phyloP scores from a whole-genome alignment of 2,113 vertebrate genomes.

The Eleginops maclovinus region DNA sequence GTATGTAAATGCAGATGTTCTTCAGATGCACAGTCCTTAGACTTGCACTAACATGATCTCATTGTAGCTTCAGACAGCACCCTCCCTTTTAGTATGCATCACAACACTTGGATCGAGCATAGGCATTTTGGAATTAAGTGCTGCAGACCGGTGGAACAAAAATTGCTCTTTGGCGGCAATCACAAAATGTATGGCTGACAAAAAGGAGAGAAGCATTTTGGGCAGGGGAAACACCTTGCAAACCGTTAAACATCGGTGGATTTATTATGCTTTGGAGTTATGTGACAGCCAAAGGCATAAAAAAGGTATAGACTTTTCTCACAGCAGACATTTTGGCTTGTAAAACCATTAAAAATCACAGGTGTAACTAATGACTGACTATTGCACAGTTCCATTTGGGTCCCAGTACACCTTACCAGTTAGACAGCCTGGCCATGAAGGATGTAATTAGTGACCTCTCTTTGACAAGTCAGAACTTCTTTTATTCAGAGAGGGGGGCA shows the following conservation, averaged over 20 bases:
- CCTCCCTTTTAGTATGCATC: slow-evolving; percentile 1
- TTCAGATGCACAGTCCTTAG: too few species aligned
- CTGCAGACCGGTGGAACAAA: slow-evolving; percentile 41
- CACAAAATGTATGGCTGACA: slow-evolving; percentile 30
- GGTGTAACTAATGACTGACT: slow-evolving; percentile 27
- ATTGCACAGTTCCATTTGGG: slow-evolving; percentile 6
- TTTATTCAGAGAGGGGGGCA: not conserved
- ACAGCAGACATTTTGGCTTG: slow-evolving; percentile 25
- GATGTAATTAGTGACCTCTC: not conserved
- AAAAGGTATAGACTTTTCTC: slow-evolving; percentile 9
- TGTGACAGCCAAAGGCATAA: slow-evolving; percentile 26
- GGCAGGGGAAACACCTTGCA: not conserved
- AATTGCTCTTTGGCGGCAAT: slow-evolving; percentile 25
- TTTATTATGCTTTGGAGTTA: slow-evolving; percentile 35
- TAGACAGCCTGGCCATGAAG: not conserved
- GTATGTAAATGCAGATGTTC: not conserved
- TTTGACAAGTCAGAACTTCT: not conserved
- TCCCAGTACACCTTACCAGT: not conserved
- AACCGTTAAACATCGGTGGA: slow-evolving; percentile 18
- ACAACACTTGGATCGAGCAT: slow-evolving; percentile 4
- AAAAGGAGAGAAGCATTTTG: not conserved
- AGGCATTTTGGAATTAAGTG: slow-evolving; percentile 13
- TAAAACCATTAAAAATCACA: slow-evolving; percentile 16
- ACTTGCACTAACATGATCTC: not conserved
- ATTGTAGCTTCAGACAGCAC: not conserved